Evolutionary conservation across 2,113 vertebrate genomes (phyloP).

Genomic region (Choloepus hoffmanni): DNA sequence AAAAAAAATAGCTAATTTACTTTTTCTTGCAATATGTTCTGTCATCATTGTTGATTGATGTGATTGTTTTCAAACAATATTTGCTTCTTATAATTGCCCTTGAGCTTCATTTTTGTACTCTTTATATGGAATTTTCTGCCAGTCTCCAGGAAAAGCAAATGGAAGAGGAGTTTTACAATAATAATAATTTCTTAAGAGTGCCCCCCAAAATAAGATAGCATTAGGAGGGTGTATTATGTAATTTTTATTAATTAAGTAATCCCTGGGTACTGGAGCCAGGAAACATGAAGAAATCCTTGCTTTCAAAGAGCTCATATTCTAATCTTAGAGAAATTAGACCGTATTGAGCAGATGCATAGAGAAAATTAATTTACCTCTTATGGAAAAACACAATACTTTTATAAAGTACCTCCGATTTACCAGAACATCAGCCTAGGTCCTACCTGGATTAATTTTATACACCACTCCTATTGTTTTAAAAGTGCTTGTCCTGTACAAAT

Average conservation of each 20-base stretch:
- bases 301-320: conserved; percentile 31
- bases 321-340: conserved; percentile 3
- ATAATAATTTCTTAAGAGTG: conserved; percentile 18
- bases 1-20: neutral
- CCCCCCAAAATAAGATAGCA: neutral
- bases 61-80: conserved; percentile 16
- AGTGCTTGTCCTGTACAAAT: conserved; percentile 52
- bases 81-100: neutral
- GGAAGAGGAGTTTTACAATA: conserved; percentile 38
- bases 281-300: conserved; percentile 39
- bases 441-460: conserved; percentile 70
- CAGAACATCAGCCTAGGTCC: neutral
- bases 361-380: neutral
- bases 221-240: neutral
- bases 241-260: conserved; percentile 35
- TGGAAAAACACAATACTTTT: conserved; percentile 9
- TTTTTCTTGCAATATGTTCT: neutral
- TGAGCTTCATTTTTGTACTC: conserved; percentile 48
- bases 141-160: neutral
- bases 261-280: neutral
- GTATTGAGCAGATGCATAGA: neutral
- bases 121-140: conserved; percentile 33
- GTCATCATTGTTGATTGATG: neutral
- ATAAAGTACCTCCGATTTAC: neutral
- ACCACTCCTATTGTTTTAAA: conserved; percentile 68